phyloP scores from a whole-genome alignment of 2,888 invertebrate genomes.

The Drosophila cognata region DNA sequence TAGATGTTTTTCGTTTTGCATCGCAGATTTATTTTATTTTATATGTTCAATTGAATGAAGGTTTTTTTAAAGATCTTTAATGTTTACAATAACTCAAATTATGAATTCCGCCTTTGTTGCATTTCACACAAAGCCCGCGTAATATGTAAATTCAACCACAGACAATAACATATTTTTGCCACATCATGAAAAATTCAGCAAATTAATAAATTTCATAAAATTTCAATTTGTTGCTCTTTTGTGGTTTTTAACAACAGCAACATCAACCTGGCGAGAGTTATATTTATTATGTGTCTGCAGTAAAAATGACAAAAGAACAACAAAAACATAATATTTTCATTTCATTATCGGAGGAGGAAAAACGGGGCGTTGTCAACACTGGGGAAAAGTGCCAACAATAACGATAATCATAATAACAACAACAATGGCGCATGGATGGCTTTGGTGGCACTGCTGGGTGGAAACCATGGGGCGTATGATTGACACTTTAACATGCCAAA shows the following conservation, averaged over 20 bases:
- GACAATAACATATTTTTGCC: slow-evolving; percentile 36
- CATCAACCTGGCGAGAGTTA: neutral
- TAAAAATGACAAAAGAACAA: slow-evolving; percentile 23
- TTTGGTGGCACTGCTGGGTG: neutral
- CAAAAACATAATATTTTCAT: slow-evolving; percentile 36
- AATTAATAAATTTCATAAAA: slow-evolving; percentile 61
- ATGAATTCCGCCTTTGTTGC: slow-evolving; percentile 9
- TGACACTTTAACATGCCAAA: slow-evolving; percentile 29
- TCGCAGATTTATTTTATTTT: neutral
- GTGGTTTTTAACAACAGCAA: slow-evolving; percentile 35
- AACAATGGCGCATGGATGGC: slow-evolving; percentile 2
- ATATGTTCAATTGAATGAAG: slow-evolving; percentile 3
- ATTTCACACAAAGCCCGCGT: slow-evolving; percentile 21
- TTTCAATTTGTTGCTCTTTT: slow-evolving; percentile 56
- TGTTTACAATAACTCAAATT: neutral
- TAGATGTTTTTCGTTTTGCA: slow-evolving; percentile 10
- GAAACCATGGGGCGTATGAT: slow-evolving; percentile 17
- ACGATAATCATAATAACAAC: slow-evolving; percentile 37
- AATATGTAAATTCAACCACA: slow-evolving; percentile 15
- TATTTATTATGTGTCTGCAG: slow-evolving; percentile 8
- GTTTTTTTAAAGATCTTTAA: slow-evolving; percentile 5
- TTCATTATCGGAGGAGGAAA: slow-evolving; percentile 33
- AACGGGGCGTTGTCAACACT: neutral
- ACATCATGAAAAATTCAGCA: slow-evolving; percentile 61
- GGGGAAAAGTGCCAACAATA: slow-evolving; percentile 27